Base-by-base conservation (phyloP, 2,113 vertebrate genomes). In the Gavia stellata region DNA sequence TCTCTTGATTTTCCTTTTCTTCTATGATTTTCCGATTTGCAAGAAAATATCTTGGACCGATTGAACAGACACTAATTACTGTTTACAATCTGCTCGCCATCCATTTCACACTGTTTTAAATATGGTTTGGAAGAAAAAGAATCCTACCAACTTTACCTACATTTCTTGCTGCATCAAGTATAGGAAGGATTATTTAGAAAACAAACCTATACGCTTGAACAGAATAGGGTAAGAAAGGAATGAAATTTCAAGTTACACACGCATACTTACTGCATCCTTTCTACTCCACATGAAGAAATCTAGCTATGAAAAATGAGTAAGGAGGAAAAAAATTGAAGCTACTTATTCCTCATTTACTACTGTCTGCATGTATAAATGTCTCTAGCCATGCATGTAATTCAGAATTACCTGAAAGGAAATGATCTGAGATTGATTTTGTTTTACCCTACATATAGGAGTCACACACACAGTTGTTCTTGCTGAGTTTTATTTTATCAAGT, bases 191-290 rank as follows among this genome's bases (percentile, higher is more conserved):
- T 86, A 40, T 26, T 66, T 77, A 49, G 31, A 56, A 81, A 95
- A 70, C 12, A 89, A 49, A 38, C 28, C 28, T 62, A 40, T 49
- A 33, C 15, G 9, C 5, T 62, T 62, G 23, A 89, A 82, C 14
- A 62, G 19, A 86, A 38, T 9, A 59, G 9, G 5, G 8, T 5
- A 71, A 65, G 34, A 77, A 50, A 63, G 45, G 0, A 73, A 84
- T 13, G 63, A 75, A 9, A 68, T 61, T 72, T 65, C 29, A 91
- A 81, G 21, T 34, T 70, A 44, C 9, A 42, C 18, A 17, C 29
- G 9, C 0, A 0, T 36, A 62, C 15, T 71, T 90, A 25, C 1
- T 71, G 6, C 7, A 68, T 7, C 14, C 10, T n/a, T 82, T 75
- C 29, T 38, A 45, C 8, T 74, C 24, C 25, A 45, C 0, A 0